phyloP scores from a whole-genome alignment of 2,888 invertebrate species.

The Cheilosia grossa region DNA sequence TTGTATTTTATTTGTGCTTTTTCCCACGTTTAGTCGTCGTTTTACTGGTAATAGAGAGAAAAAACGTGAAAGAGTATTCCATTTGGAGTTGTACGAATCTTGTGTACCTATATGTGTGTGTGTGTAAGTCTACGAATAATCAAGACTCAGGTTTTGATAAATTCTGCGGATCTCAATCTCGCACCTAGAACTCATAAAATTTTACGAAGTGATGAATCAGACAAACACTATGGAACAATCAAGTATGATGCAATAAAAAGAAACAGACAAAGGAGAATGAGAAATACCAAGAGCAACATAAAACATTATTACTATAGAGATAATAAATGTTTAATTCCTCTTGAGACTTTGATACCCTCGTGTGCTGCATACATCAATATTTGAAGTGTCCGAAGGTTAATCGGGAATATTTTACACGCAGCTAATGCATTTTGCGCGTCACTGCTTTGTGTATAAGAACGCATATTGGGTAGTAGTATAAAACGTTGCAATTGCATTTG shows the following conservation, averaged over 20 bases:
- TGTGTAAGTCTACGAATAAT: neutral
- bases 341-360: conserved; percentile 1
- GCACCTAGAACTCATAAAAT: conserved; percentile 55
- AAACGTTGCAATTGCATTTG: no score
- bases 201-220: conserved; percentile 36
- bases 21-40: conserved; percentile 53
- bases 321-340: conserved; percentile 32
- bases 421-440: no score
- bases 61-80: conserved; percentile 32
- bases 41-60: conserved; percentile 31
- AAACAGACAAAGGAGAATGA: neutral
- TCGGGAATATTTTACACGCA: no score
- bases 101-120: conserved; percentile 1
- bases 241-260: conserved; percentile 43
- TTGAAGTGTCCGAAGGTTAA: conserved; percentile 12
- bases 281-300: conserved; percentile 16
- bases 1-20: conserved; percentile 48
- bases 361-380: conserved; percentile 2
- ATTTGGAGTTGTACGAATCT: conserved; percentile 36
- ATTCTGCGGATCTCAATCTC: conserved; percentile 57
- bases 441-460: no score
- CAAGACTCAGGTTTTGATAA: conserved; percentile 50
- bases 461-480: no score
- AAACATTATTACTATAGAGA: conserved; percentile 24
- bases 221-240: conserved; percentile 8